Evolutionary conservation across 1,140 invertebrate species (phyloP).

Genomic region (Heliothis virescens): DNA sequence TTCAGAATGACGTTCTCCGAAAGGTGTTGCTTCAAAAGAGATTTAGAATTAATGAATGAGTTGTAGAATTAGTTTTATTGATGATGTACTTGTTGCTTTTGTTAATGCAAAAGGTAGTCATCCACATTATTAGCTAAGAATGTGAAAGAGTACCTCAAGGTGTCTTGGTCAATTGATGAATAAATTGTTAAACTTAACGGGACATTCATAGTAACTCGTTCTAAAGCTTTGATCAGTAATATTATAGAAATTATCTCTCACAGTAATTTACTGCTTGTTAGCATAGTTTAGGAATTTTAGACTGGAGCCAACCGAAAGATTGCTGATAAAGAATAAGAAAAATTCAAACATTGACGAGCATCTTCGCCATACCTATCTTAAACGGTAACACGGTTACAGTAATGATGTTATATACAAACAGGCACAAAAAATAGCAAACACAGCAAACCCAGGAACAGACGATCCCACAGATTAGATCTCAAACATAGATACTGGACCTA

Average conservation of each 20-base stretch:
- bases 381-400: too few species aligned
- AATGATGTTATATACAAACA: background rate
- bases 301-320: too few species aligned
- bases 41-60: slow-evolving; percentile 43
- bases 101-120: background rate
- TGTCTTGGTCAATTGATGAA: background rate
- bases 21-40: slow-evolving; percentile 44
- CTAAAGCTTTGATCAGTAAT: too few species aligned
- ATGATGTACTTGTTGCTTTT: background rate
- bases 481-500: slow-evolving; percentile 26
- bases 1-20: slow-evolving; percentile 22
- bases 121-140: background rate
- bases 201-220: background rate
- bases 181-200: background rate
- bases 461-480: slow-evolving; percentile 24
- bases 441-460: background rate
- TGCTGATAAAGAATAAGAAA: too few species aligned
- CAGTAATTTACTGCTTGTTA: background rate
- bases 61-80: slow-evolving; percentile 19
- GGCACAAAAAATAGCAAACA: background rate
- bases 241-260: too few species aligned
- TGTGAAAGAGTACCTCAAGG: background rate
- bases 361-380: too few species aligned
- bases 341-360: too few species aligned
- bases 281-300: too few species aligned